Conservation (phyloP, 1,140 invertebrate genomes). For the Drosophila malerkotliana region DNA sequence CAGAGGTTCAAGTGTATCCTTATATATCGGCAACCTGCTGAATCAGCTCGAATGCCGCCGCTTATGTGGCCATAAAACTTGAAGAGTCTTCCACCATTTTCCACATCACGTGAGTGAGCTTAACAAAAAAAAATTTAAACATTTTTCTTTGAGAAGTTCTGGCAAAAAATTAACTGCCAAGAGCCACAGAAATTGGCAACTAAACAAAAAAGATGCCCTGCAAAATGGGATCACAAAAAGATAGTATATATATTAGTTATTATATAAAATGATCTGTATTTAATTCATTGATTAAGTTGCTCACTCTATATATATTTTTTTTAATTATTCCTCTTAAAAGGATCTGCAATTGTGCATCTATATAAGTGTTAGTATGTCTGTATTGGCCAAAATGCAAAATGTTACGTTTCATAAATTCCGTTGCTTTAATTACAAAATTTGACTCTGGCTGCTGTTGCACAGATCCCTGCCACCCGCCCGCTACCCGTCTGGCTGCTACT, state of each 20-base stretch:
- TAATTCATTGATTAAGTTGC: no score
- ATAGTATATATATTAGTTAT: no score
- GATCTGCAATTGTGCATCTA: not conserved
- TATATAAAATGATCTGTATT: no score
- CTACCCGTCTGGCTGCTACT: constrained; percentile 1
- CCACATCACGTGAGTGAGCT: not conserved
- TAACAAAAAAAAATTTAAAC: constrained; percentile 33
- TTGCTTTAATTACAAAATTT: constrained; percentile 79
- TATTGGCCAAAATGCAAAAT: constrained; percentile 56
- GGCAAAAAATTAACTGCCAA: constrained; percentile 64
- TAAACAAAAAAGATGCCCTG: no score
- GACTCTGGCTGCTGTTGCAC: constrained; percentile 53
- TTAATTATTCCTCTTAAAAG: no score
- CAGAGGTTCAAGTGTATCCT: constrained; percentile 5
- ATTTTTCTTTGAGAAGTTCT: constrained; percentile 40
- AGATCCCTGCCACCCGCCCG: not conserved
- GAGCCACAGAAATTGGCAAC: constrained; percentile 16
- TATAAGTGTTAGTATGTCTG: not conserved
- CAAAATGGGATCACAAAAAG: no score
- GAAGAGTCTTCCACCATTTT: constrained; percentile 45
- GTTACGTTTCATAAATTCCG: constrained; percentile 82
- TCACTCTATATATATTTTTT: no score
- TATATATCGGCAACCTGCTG: constrained; percentile 40
- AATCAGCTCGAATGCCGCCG: constrained; percentile 59
- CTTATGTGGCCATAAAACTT: constrained; percentile 74